Evolutionary conservation across 2,888 invertebrate genomes (phyloP).

Genomic region (Tineola bisselliella): DNA sequence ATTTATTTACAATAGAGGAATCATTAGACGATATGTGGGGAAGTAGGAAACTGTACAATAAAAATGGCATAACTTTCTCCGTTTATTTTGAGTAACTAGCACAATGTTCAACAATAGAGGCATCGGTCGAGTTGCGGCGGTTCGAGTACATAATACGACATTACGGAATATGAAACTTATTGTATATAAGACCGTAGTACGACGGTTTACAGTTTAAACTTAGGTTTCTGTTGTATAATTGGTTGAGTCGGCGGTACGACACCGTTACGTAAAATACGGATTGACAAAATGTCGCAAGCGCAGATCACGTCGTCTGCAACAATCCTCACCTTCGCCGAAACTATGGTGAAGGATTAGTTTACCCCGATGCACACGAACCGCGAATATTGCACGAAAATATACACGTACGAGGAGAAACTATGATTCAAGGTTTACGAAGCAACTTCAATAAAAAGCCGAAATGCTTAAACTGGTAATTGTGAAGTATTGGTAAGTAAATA

Average conservation of each 20-base stretch:
- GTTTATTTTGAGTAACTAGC: constrained; percentile 46
- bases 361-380: background rate
- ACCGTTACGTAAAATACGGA: constrained; percentile 43
- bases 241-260: constrained; percentile 16
- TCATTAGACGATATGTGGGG: constrained; percentile 20
- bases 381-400: background rate
- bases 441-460: background rate
- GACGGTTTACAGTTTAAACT: constrained; percentile 1
- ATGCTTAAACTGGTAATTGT: background rate
- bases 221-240: background rate
- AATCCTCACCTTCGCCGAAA: constrained; percentile 15
- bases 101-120: constrained; percentile 31
- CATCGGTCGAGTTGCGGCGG: constrained; percentile 21
- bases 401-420: background rate
- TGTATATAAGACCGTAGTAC: constrained; percentile 2
- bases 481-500: constrained; percentile 3
- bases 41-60: constrained; percentile 50
- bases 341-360: background rate
- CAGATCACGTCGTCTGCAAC: constrained; percentile 38
- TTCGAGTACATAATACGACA: constrained; percentile 11
- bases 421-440: background rate
- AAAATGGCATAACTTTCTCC: constrained; percentile 50
- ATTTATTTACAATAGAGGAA: constrained; percentile 10
- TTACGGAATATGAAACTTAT: background rate
- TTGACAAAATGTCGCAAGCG: constrained; percentile 58